A percentile compares a stretch with the other conserved stretches of the same genome.
Conservation (phyloP, 2,113 vertebrate genomes). For the Eolophus roseicapilla region DNA sequence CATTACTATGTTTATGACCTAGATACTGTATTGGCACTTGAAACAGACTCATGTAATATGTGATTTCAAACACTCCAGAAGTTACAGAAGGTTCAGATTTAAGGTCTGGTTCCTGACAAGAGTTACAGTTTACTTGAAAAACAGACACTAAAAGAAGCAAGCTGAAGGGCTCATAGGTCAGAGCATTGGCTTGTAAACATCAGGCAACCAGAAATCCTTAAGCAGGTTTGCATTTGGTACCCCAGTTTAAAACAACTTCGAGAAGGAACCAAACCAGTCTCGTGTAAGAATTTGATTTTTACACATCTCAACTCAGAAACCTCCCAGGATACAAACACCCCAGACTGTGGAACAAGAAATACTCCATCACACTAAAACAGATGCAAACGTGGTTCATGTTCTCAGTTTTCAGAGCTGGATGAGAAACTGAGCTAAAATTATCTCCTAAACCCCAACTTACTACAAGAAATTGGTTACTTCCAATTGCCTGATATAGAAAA, state of each 20-base stretch:
- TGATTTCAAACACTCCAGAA: background rate
- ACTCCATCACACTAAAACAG: background rate
- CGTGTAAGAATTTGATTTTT: background rate
- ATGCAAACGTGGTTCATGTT: background rate
- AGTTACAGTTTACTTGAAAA: background rate
- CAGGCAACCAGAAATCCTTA: background rate
- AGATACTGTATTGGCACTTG: background rate
- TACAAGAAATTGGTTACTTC: background rate
- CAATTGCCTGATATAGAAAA: background rate
- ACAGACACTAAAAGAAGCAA: background rate
- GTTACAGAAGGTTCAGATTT: background rate
- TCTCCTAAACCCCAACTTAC: background rate
- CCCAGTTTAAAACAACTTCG: background rate
- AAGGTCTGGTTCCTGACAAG: background rate
- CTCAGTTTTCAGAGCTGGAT: conserved; percentile 1
- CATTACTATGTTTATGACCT: background rate
- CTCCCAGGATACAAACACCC: background rate
- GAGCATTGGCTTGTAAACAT: background rate
- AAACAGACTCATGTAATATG: background rate
- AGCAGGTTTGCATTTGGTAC: background rate
- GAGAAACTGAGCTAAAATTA: conserved; percentile 19
- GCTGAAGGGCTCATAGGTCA: background rate
- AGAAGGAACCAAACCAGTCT: background rate
- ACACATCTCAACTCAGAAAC: background rate
- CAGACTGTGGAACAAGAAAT: background rate